Evolutionary conservation across 2,113 vertebrate species (phyloP).

Genomic region (Nerophis ophidion): DNA sequence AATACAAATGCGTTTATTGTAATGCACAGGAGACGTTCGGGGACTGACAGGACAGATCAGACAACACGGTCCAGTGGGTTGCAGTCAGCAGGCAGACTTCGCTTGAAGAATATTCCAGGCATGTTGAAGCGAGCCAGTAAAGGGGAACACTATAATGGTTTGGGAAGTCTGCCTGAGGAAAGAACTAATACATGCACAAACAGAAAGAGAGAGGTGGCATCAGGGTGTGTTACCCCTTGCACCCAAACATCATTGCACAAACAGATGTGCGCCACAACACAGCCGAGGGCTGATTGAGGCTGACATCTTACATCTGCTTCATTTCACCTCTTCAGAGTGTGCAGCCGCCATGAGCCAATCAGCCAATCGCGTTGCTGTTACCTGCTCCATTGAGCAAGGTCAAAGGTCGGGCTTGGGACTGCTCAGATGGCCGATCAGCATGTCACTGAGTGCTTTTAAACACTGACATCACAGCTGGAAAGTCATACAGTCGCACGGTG

Average conservation of each 20-base stretch:
- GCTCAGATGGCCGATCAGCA: conserved; percentile 23
- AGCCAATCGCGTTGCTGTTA: conserved; percentile 65
- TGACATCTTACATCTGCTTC: conserved; percentile 55
- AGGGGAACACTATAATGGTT: conserved; percentile 57
- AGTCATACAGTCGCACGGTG: conserved; percentile 32
- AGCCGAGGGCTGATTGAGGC: conserved; percentile 37
- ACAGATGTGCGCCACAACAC: conserved; percentile 28
- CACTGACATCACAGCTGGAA: conserved; percentile 48
- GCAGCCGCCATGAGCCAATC: conserved; percentile 45
- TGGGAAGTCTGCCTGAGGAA: conserved; percentile 9
- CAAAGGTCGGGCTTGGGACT: conserved; percentile 43
- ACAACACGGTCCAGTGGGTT: conserved; percentile 42
- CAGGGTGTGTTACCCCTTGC: conserved; percentile 23
- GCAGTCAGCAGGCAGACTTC: conserved; percentile 31
- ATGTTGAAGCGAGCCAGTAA: conserved; percentile 44
- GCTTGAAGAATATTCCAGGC: conserved; percentile 36
- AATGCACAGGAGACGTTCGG: conserved; percentile 6
- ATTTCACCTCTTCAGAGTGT: conserved; percentile 46
- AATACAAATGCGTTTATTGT: no score
- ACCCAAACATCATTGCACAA: conserved; percentile 41
- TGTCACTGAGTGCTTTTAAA: conserved; percentile 53
- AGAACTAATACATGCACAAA: background rate
- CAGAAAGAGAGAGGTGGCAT: conserved; percentile 5
- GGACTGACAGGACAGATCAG: conserved; percentile 48
- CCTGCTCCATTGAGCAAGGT: conserved; percentile 65